A percentile compares a stretch with the other conserved stretches of the same genome.
Conservation (phyloP, 2,888 invertebrate species). For the Agrochola circellaris region DNA sequence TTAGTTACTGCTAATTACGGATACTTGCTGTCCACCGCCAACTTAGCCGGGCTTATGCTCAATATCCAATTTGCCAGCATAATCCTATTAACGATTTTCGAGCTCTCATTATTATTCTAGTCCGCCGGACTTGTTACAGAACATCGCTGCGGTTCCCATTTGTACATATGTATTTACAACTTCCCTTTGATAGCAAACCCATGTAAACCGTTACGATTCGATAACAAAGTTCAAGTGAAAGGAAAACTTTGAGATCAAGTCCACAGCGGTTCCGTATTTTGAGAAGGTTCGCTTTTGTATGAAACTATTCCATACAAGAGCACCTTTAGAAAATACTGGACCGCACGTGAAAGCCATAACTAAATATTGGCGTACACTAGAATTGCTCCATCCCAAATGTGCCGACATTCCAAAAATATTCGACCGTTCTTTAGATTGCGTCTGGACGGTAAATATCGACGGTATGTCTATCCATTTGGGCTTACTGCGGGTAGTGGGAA, state of each 20-base stretch:
- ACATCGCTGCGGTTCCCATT: constrained; percentile 47
- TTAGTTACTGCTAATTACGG: constrained; percentile 88
- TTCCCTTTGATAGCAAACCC: constrained; percentile 60
- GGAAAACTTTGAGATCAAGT: constrained; percentile 60
- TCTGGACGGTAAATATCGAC: constrained; percentile 35
- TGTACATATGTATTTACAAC: constrained; percentile 55
- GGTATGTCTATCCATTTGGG: constrained; percentile 57
- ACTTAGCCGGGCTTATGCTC: constrained; percentile 84
- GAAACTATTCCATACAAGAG: constrained; percentile 42
- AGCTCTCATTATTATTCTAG: constrained; percentile 79
- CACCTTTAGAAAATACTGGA: constrained; percentile 38
- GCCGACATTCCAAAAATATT: constrained; percentile 59
- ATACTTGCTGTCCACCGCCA: constrained; percentile 85
- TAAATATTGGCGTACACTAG: constrained; percentile 53
- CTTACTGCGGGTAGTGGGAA: constrained; percentile 28
- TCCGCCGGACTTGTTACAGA: constrained; percentile 55
- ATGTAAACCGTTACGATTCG: constrained; percentile 57
- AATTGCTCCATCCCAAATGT: constrained; percentile 46
- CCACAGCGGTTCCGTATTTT: constrained; percentile 38
- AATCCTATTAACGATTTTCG: constrained; percentile 87
- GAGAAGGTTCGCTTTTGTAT: constrained; percentile 51
- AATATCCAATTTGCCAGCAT: constrained; percentile 87
- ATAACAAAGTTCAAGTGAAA: constrained; percentile 63
- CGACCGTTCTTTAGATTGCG: constrained; percentile 51
- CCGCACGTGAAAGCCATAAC: constrained; percentile 43